Evolutionary conservation across 2,888 invertebrate species (phyloP).

Genomic region (Oligia strigilis): DNA sequence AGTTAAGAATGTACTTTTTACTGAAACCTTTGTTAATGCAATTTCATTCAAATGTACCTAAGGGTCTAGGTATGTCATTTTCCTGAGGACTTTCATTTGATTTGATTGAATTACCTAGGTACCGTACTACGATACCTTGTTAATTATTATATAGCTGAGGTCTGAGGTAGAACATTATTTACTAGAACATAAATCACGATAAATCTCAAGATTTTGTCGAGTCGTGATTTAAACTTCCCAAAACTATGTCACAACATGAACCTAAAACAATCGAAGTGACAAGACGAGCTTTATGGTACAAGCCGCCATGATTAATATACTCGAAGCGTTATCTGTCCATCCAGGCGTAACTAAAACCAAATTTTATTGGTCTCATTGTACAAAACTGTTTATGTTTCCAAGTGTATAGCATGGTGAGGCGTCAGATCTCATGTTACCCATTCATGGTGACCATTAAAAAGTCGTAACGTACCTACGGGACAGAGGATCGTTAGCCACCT

Average conservation of each 20-base stretch:
- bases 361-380: constrained; percentile 82
- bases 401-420: constrained; percentile 72
- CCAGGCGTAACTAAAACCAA: constrained; percentile 80
- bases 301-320: constrained; percentile 67
- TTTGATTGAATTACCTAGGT: not conserved
- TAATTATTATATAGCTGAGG: not conserved
- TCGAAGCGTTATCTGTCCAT: constrained; percentile 67
- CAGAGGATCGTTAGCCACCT: constrained; percentile 88
- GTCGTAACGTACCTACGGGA: constrained; percentile 89
- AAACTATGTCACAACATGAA: constrained; percentile 45
- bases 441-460: constrained; percentile 89
- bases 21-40: not conserved
- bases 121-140: not conserved
- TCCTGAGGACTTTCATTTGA: not conserved
- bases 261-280: constrained; percentile 54
- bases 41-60: not conserved
- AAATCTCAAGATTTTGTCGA: constrained; percentile 6
- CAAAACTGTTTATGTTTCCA: constrained; percentile 87
- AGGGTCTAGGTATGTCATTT: not conserved
- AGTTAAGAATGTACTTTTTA: not conserved
- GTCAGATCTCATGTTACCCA: constrained; percentile 87
- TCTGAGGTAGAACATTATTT: not conserved
- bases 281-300: constrained; percentile 59
- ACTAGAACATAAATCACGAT: not conserved
- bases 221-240: constrained; percentile 25